Evolutionary conservation across 2,113 vertebrate species (phyloP).

Genomic region (Felis chaus): DNA sequence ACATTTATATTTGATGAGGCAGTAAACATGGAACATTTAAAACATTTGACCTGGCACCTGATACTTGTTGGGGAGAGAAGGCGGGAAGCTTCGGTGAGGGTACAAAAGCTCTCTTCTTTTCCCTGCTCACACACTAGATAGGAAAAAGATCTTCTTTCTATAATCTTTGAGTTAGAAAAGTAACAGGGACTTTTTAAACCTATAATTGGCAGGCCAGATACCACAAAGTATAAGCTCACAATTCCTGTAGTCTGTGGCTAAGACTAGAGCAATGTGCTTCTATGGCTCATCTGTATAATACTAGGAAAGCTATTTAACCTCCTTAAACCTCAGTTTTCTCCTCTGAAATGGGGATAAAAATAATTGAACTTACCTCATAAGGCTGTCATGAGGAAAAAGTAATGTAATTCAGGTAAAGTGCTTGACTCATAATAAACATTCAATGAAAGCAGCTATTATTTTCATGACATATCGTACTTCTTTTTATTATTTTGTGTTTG

Average conservation of each 20-base stretch:
- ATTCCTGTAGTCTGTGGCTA: not conserved
- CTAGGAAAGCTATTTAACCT: not conserved
- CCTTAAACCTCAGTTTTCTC: conserved; percentile 17
- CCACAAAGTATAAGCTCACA: not conserved
- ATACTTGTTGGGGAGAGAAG: not conserved
- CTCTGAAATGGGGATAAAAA: conserved; percentile 18
- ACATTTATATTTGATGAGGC: not conserved
- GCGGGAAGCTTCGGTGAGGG: not conserved
- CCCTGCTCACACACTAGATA: not conserved
- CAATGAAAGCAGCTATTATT: not conserved
- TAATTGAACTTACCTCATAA: not conserved
- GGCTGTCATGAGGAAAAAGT: not conserved
- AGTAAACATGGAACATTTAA: not conserved
- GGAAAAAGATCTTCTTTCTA: not conserved
- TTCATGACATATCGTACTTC: not conserved
- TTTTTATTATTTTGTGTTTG: conserved; percentile 50
- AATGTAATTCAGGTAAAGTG: not conserved
- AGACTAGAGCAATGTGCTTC: not conserved
- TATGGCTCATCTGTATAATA: not conserved
- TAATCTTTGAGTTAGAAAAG: not conserved
- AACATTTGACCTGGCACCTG: not conserved
- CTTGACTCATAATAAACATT: conserved; percentile 24
- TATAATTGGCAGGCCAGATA: not conserved
- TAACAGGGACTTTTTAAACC: not conserved
- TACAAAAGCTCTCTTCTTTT: not conserved